Percentiles rank a stretch among this genome's conserved stretches.
Conservation (phyloP, 2,888 invertebrate species). For the Seira musarum region DNA sequence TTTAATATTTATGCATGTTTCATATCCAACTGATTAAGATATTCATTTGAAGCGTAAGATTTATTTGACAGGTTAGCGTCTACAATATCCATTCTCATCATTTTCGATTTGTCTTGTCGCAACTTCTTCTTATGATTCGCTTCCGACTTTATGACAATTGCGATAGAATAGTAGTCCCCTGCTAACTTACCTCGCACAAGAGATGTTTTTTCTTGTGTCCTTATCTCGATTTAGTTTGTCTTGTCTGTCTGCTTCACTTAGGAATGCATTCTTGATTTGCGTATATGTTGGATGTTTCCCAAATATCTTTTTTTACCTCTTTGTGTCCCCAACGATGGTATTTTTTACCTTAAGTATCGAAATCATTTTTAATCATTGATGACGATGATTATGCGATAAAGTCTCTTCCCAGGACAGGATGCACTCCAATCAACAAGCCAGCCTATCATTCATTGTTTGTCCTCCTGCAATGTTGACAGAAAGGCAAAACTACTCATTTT, state of each 20-base stretch:
- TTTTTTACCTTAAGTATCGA: constrained; percentile 45
- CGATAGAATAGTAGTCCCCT: not conserved
- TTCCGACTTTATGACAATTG: not conserved
- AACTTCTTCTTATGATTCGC: no score
- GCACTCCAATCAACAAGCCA: not conserved
- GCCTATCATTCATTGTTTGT: not conserved
- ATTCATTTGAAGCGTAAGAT: not conserved
- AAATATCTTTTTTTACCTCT: not conserved
- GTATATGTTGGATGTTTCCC: not conserved
- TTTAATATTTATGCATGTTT: not conserved
- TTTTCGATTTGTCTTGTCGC: not conserved
- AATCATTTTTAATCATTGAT: constrained; percentile 28
- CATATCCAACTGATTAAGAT: not conserved
- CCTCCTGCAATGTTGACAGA: constrained; percentile 1
- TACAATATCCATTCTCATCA: not conserved
- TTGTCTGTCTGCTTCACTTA: not conserved
- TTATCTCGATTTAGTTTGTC: no score
- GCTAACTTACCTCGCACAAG: not conserved
- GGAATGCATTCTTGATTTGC: no score
- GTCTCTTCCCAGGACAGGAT: not conserved
- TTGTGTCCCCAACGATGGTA: constrained; percentile 44
- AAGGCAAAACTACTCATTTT: not conserved
- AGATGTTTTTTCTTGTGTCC: not conserved
- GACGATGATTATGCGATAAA: constrained; percentile 26
- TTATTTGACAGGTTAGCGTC: not conserved